phyloP scores from a whole-genome alignment of 2,113 vertebrate species.

The Diadophis punctatus region DNA sequence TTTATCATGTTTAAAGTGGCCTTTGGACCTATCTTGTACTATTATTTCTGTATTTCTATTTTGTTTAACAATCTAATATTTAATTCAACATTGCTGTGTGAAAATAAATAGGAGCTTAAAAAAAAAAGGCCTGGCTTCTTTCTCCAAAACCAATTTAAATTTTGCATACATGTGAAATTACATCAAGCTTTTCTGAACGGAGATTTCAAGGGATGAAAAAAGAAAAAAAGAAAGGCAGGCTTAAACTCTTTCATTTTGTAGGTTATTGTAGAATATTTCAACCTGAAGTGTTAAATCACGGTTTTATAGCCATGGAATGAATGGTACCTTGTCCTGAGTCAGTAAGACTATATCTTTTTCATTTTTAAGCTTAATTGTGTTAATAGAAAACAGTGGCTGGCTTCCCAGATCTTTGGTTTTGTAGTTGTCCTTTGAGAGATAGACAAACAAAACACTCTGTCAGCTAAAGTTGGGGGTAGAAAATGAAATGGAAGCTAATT shows the following conservation, averaged over 20 bases:
- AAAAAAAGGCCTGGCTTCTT: neutral
- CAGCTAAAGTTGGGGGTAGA: neutral
- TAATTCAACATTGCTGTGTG: neutral
- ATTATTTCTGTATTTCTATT: neutral
- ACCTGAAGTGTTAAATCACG: neutral
- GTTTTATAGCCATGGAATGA: neutral
- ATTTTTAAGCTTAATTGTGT: constrained; percentile 8
- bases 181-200: neutral
- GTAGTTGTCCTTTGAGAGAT: neutral
- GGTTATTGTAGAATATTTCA: neutral
- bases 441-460: neutral
- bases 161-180: neutral
- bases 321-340: neutral
- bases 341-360: neutral
- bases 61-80: neutral
- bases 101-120: neutral
- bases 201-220: neutral
- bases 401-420: constrained; percentile 2
- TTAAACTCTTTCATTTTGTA: neutral
- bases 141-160: neutral
- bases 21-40: neutral
- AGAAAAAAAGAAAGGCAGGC: neutral
- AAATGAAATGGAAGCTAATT: neutral
- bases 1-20: neutral
- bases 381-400: constrained; percentile 3